Conservation (phyloP, 2,888 invertebrate species). For the Abrostola triplasia region DNA sequence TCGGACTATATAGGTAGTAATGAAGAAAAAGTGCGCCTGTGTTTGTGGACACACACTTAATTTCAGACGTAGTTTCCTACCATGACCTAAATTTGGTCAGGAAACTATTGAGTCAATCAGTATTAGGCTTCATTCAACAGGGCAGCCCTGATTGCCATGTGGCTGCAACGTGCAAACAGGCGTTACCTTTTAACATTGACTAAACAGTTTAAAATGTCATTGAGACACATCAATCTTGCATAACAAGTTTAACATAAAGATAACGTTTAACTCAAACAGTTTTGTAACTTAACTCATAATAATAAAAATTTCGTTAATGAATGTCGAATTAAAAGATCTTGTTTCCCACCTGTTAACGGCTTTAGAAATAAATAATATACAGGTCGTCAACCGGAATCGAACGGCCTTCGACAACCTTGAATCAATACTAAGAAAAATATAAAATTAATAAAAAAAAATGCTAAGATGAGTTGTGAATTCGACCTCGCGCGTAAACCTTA, state of each 20-base stretch:
- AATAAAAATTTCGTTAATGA: conserved; percentile 43
- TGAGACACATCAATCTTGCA: conserved; percentile 14
- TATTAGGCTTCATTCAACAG: no score
- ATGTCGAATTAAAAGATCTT: conserved; percentile 37
- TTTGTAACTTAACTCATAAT: conserved; percentile 36
- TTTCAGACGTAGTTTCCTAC: no score
- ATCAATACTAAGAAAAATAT: conserved; percentile 28
- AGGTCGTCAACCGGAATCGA: conserved; percentile 50
- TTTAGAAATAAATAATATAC: conserved; percentile 33
- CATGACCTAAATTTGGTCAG: no score
- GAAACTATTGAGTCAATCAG: no score
- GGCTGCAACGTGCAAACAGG: no score
- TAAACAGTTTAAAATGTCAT: neutral
- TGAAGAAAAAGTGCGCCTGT: no score
- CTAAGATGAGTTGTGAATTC: conserved; percentile 21
- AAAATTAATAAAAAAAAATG: conserved; percentile 29
- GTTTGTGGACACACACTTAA: no score
- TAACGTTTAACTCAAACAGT: conserved; percentile 31
- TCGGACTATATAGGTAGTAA: no score
- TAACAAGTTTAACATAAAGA: conserved; percentile 26
- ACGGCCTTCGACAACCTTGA: conserved; percentile 54
- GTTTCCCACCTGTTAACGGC: conserved; percentile 44
- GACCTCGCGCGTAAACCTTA: conserved; percentile 27
- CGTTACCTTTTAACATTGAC: no score
- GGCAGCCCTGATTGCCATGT: no score